Evolutionary conservation across 2,888 invertebrate genomes (phyloP).

Genomic region (Pandemis corylana): DNA sequence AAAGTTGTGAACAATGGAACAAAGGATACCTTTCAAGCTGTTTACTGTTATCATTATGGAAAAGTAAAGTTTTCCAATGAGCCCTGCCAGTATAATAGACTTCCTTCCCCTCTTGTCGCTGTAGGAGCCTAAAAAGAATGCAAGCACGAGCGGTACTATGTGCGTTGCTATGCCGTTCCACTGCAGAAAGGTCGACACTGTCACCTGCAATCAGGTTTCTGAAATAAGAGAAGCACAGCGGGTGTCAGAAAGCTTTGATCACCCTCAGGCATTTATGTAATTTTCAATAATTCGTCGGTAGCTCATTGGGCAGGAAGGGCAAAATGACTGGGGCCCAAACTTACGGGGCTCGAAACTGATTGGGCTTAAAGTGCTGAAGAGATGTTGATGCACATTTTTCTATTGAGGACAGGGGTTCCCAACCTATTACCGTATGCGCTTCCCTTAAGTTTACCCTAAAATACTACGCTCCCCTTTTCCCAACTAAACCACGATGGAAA

Average conservation of each 20-base stretch:
- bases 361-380: too few relatives aligned
- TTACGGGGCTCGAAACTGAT: too few relatives aligned
- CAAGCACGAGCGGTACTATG: constrained; percentile 89
- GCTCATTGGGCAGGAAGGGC: too few relatives aligned
- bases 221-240: not conserved
- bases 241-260: not conserved
- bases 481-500: too few relatives aligned
- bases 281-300: not conserved
- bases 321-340: too few relatives aligned
- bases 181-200: constrained; percentile 90
- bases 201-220: constrained; percentile 77
- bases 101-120: constrained; percentile 92
- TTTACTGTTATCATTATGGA: constrained; percentile 90
- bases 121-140: constrained; percentile 92
- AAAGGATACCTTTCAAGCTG: constrained; percentile 79
- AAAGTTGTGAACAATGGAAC: not conserved
- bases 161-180: constrained; percentile 92
- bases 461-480: too few relatives aligned
- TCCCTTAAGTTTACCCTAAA: too few relatives aligned
- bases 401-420: too few relatives aligned
- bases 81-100: constrained; percentile 88
- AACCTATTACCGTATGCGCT: too few relatives aligned
- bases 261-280: not conserved
- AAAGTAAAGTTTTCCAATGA: constrained; percentile 90
- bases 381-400: too few relatives aligned